Conservation (phyloP, 2,113 vertebrate genomes). For the Perca fluviatilis region DNA sequence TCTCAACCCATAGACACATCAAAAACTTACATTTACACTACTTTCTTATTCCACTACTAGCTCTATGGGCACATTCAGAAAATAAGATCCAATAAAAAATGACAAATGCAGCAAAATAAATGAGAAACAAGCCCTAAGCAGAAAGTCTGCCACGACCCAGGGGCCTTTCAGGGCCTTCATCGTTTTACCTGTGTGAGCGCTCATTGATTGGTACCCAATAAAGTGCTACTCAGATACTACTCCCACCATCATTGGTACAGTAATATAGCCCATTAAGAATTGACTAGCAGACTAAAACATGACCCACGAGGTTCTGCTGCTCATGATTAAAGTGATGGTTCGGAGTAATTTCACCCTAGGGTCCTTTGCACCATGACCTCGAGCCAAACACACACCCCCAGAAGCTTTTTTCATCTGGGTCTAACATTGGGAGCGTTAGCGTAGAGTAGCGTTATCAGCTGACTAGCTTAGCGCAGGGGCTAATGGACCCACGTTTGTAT, state of each 20-base stretch:
- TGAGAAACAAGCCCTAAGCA: constrained; percentile 22
- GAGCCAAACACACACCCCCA: too few relatives aligned
- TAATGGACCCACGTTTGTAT: too few relatives aligned
- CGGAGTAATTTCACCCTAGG: too few relatives aligned
- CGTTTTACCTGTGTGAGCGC: constrained; percentile 41
- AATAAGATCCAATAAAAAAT: constrained; percentile 53
- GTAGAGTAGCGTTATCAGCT: too few relatives aligned
- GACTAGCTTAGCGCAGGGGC: too few relatives aligned
- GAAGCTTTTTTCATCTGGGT: too few relatives aligned
- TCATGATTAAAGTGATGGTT: too few relatives aligned
- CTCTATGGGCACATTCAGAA: constrained; percentile 7
- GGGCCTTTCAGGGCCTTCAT: constrained; percentile 53
- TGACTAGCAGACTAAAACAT: too few relatives aligned
- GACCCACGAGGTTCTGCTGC: too few relatives aligned
- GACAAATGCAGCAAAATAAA: constrained; percentile 44
- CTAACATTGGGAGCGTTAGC: too few relatives aligned
- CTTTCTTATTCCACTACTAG: neutral
- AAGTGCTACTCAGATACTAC: constrained; percentile 46
- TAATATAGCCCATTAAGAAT: constrained; percentile 45
- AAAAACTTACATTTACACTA: constrained; percentile 20
- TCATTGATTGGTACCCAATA: constrained; percentile 53
- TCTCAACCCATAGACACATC: neutral
- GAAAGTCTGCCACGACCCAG: constrained; percentile 24
- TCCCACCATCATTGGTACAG: constrained; percentile 36
- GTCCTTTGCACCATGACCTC: too few relatives aligned